Evolutionary conservation across 2,797 vertebrate genomes (phyloP), one percentile per base, ranked within the genome.

Genomic region (Catharus ustulatus): DNA sequence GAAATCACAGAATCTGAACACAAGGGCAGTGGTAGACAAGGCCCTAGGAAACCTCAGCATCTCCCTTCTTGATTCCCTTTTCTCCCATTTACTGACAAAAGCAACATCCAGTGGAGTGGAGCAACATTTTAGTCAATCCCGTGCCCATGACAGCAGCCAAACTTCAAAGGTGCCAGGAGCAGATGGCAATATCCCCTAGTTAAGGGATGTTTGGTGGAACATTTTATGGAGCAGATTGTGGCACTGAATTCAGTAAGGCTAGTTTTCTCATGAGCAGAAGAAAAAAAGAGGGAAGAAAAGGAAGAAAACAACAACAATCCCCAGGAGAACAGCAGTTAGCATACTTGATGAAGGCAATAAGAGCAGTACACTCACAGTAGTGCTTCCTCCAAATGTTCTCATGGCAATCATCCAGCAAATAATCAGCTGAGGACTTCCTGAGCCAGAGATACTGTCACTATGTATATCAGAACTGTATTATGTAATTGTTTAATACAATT

Each of bases 331-430:
- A 66, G 75, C 0, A 0, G 27, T 83, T 72, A 69, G 27, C 43
- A 36, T 36, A 45, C 15, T 92, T 36, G 34, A 85, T 71, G 81
- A 85, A 69, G 64, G 42, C 57, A 76, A 5, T 75, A 93, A 61
- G 77, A 71, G 58, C 58, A 72, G 59, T 36, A 83, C 16, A 18
- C 16, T 80, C 76, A 45, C 40, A 43, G 52, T 15, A 85, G 27
- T 46, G 15, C 54, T 91, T 95, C 79, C 58, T 85, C 64, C 79
- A 88, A 94, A 76, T 73, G 75, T 62, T 82, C 51, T 77, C 24
- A 8, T 49, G 62, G 81, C 91, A 94, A 34, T 40, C 40, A 54
- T 75, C 67, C 89, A 76, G 29, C n/a, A 87, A 79, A 74, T 52
- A 87, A 71, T 67, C 36, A 83, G 29, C 34, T 13, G 15, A 89